Evolutionary conservation across 2,797 vertebrate species (phyloP), one percentile per base, ranked within the genome.

Genomic region (Lagodon rhomboides): DNA sequence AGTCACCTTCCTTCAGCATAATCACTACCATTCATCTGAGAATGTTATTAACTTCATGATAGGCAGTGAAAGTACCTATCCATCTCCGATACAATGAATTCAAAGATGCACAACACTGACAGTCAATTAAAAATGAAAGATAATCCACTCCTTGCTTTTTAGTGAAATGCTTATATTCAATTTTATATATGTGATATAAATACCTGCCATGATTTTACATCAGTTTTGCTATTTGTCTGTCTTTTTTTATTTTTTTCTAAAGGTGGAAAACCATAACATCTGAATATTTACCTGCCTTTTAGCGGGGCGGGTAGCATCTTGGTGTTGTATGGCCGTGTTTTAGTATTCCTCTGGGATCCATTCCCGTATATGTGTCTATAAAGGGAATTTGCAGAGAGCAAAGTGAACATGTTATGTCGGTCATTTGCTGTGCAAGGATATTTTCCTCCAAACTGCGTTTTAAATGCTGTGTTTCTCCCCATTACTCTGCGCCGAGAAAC

Each of bases 41-140:
- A 88, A 85, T 85, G 87, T 91, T 92, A 93, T 95, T 94, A 94
- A 90, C 92, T 93, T 91, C 92, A 95, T 95, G 93, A 96, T 95
- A 95, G 90, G 91, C 91, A 89, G 89, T 91, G 91, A 95, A 95
- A 93, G 85, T 91, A 87, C 87, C 93, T 66, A 93, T 94, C 85
- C 87, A 89, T 94, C 93, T 92, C 88, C 59, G 70, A 89, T 87
- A 87, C 85, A 90, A 92, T 90, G 88, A 91, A 94, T 88, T 91
- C 90, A 89, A 83, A 93, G 89, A 93, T 89, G 91, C 92, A 85
- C 85, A 88, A 83, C 87, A 73, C 83, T 94, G 94, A 94, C 94
- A 95, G 94, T 94, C 94, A 95, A 96, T 96, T 96, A 95, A 95
- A 95, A 95, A 95, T 93, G 93, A 95, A 94, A 94, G 86, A 95